These are phyloP conservation scores for Peromyscus nudipes DNA, from an alignment of 2,797 vertebrate species.

Conservation along the genomic window DNA sequence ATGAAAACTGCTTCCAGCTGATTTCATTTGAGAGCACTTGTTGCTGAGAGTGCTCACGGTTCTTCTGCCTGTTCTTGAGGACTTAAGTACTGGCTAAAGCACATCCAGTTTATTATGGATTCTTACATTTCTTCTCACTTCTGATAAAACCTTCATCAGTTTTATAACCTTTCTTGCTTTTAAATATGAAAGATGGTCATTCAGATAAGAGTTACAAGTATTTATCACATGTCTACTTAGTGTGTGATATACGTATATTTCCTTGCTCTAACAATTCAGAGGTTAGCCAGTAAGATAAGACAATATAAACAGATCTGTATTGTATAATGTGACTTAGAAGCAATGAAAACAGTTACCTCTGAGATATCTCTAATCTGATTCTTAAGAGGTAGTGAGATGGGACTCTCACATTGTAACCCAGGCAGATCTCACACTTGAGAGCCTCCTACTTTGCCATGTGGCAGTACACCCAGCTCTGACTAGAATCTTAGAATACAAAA, in stretches of 20 bases:
- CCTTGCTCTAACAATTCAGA: constrained; percentile 19
- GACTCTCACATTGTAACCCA: neutral
- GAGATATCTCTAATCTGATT: constrained; percentile 14
- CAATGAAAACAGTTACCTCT: constrained; percentile 26
- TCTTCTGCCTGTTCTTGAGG: constrained; percentile 85
- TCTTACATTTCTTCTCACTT: constrained; percentile 64
- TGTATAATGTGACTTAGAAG: neutral
- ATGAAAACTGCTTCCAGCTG: constrained; percentile 98
- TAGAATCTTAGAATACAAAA: constrained; percentile 28
- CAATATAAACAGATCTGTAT: constrained; percentile 9
- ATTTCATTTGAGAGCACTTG: constrained; percentile 94
- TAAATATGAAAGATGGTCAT: constrained; percentile 28
- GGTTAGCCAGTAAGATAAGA: constrained; percentile 43
- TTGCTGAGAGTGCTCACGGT: constrained; percentile 85
- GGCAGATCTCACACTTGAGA: neutral
- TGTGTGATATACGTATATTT: constrained; percentile 38
- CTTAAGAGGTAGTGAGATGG: neutral
- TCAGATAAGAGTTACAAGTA: constrained; percentile 39
- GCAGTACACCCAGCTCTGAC: neutral
- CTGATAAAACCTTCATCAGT: neutral
- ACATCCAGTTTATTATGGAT: constrained; percentile 71
- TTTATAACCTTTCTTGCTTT: constrained; percentile 54
- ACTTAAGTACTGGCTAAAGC: constrained; percentile 82
- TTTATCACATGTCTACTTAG: constrained; percentile 33
- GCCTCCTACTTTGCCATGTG: neutral